These are phyloP conservation scores for Sisor rabdophorus DNA, from an alignment of 2,113 vertebrate species.

Conservation along the genomic window DNA sequence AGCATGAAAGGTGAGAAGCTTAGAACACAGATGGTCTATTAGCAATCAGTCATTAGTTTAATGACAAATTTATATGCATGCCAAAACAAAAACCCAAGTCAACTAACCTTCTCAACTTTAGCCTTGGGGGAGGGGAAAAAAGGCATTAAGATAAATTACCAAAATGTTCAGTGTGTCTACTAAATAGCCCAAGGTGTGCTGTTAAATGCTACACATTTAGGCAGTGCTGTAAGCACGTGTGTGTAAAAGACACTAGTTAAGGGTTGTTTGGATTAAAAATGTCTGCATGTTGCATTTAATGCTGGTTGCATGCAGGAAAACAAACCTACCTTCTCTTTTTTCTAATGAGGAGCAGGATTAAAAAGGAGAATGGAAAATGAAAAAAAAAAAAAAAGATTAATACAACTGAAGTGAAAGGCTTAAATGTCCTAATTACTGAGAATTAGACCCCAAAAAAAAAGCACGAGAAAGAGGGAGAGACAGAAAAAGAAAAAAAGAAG, in stretches of 20 bases:
- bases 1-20: background rate
- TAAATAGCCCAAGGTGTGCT: background rate
- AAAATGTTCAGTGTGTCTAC: no score
- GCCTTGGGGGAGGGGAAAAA: slow-evolving; percentile 56
- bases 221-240: background rate
- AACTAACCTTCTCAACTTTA: slow-evolving; percentile 71
- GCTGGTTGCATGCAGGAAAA: slow-evolving; percentile 60
- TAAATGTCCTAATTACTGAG: background rate
- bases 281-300: slow-evolving; percentile 38
- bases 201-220: background rate
- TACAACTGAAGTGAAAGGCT: background rate
- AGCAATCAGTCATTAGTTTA: background rate
- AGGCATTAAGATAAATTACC: no score
- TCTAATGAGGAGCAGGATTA: slow-evolving; percentile 67
- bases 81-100: slow-evolving; percentile 44
- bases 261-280: background rate
- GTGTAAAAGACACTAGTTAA: background rate
- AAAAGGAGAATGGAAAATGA: slow-evolving; percentile 8
- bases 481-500: background rate
- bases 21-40: background rate
- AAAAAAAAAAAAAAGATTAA: slow-evolving; percentile 5
- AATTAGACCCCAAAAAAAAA: background rate
- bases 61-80: slow-evolving; percentile 51
- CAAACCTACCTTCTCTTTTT: slow-evolving; percentile 76
- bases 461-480: background rate